Evolutionary conservation across 2,888 invertebrate species (phyloP).

Genomic region (Callimorpha dominula): DNA sequence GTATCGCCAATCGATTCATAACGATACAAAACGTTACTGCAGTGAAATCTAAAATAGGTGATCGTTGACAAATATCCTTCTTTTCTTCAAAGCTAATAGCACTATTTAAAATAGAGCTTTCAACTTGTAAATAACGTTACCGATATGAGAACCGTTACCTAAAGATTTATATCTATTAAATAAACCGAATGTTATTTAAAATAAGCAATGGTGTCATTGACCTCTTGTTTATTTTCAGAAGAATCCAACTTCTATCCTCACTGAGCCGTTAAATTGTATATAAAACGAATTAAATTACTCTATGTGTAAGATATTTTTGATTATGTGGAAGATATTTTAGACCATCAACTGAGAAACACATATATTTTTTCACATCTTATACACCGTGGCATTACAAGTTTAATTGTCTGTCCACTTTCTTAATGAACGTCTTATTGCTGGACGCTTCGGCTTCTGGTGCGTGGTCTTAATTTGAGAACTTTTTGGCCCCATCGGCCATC

Average conservation of each 20-base stretch:
- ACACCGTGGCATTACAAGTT: not conserved
- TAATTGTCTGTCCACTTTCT: not conserved
- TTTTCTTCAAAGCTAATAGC: not conserved
- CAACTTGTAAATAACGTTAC: not conserved
- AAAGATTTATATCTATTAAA: conserved; percentile 54
- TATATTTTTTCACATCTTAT: not conserved
- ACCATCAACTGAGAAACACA: conserved; percentile 2
- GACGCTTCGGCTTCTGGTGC: not conserved
- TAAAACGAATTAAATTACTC: conserved; percentile 24
- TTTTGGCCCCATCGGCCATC: not conserved
- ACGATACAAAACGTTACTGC: too few species aligned
- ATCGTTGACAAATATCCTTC: not conserved
- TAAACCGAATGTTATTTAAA: conserved; percentile 45
- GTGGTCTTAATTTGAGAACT: not conserved
- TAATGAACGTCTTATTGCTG: too few species aligned
- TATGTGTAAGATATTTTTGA: not conserved
- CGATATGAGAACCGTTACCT: not conserved
- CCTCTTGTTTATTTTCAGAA: conserved; percentile 61
- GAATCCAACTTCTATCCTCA: conserved; percentile 38
- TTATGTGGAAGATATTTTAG: conserved; percentile 14
- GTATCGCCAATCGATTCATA: too few species aligned
- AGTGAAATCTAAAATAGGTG: not conserved
- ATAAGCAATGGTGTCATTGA: conserved; percentile 57
- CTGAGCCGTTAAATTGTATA: conserved; percentile 24
- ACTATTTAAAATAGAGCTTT: not conserved